Base-by-base conservation (phyloP, 2,797 vertebrate genomes). In the Danionella dracula region DNA sequence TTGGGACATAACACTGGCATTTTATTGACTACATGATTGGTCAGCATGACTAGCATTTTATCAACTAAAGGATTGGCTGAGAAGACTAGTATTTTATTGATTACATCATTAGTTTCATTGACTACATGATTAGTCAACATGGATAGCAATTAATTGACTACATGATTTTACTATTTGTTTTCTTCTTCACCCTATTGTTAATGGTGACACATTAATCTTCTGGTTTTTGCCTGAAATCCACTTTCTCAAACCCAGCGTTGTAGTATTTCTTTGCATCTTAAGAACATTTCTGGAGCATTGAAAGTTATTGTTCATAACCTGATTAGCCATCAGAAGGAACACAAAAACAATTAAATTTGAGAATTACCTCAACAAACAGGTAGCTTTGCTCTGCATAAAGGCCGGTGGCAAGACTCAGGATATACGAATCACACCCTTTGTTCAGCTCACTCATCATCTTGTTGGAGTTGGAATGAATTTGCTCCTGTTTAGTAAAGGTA, bases 91-190 rank as follows among this genome's bases (percentile, higher is more conserved):
- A n/a, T n/a, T n/a, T n/a, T n/a, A n/a, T n/a, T n/a, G n/a, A n/a
- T n/a, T n/a, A n/a, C n/a, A n/a, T n/a, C n/a, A n/a, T n/a, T n/a
- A n/a, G n/a, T n/a, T n/a, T n/a, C n/a, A n/a, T n/a, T n/a, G n/a
- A n/a, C n/a, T n/a, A n/a, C n/a, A n/a, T n/a, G n/a, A n/a, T n/a
- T n/a, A n/a, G n/a, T n/a, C n/a, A n/a, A n/a, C n/a, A n/a, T n/a
- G n/a, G n/a, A n/a, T n/a, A n/a, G n/a, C n/a, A n/a, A n/a, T n/a
- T n/a, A n/a, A n/a, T n/a, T n/a, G n/a, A n/a, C n/a, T n/a, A n/a
- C n/a, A n/a, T n/a, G n/a, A n/a, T n/a, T n/a, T n/a, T 6, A 96
- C 94, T 90, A 73, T 92, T 82, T 1, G 92, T 97, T 65, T 90
- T 67, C 1, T 72, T 82, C 85, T 91, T 86, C 71, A 94, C 91